Conservation (phyloP, 2,797 vertebrate species). For the Allobates femoralis region DNA sequence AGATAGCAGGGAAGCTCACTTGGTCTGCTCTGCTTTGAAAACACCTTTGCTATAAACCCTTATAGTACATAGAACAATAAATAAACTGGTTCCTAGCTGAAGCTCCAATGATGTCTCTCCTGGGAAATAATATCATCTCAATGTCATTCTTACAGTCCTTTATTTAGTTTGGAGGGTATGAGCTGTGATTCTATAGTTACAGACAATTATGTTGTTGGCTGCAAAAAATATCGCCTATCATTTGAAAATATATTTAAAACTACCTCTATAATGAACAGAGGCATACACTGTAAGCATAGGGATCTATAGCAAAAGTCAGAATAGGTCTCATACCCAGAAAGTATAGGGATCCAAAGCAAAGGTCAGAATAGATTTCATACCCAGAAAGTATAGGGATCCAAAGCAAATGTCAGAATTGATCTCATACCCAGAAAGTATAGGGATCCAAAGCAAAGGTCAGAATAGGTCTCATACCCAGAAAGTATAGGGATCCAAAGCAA, state of each 20-base stretch:
- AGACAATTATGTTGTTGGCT: not conserved
- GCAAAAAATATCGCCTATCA: not conserved
- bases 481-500: no score
- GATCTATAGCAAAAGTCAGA: no score
- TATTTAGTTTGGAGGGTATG: conserved; percentile 6
- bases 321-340: not conserved
- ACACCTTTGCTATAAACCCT: conserved; percentile 8
- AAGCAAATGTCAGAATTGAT: no score
- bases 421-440: not conserved
- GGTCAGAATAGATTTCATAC: not conserved
- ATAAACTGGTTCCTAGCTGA: conserved; percentile 26
- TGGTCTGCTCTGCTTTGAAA: conserved; percentile 10
- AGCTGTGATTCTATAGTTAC: not conserved
- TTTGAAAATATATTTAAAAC: not conserved
- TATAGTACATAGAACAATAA: conserved; percentile 24
- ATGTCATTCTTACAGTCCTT: not conserved
- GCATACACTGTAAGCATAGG: not conserved
- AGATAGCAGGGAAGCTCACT: not conserved
- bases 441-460: no score
- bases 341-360: no score
- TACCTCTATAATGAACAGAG: not conserved
- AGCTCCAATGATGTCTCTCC: conserved; percentile 23
- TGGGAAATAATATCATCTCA: conserved; percentile 24
- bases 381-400: not conserved
- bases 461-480: not conserved